phyloP scores from a whole-genome alignment of 1,140 invertebrate species.

The Condylostylus longicornis region DNA sequence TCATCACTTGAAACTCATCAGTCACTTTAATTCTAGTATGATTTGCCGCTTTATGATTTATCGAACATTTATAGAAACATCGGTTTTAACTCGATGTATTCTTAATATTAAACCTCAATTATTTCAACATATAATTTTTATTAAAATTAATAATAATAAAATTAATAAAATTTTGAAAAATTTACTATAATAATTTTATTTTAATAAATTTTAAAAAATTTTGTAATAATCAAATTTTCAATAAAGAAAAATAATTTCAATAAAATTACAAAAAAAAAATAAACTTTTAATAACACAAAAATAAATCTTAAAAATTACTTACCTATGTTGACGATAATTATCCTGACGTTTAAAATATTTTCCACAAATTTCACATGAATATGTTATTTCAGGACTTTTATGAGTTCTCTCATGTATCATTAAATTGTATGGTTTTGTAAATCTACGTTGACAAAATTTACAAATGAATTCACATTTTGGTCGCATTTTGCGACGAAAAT shows the following conservation, averaged over 20 bases:
- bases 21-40: too few relatives aligned
- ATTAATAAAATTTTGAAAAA: slow-evolving; percentile 16
- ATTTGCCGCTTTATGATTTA: too few relatives aligned
- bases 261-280: slow-evolving; percentile 3
- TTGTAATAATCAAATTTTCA: background rate
- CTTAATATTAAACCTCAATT: too few relatives aligned
- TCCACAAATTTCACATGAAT: slow-evolving; percentile 96
- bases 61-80: too few relatives aligned
- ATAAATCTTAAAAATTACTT: slow-evolving; percentile 21
- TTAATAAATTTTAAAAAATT: background rate
- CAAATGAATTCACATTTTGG: slow-evolving; percentile 97
- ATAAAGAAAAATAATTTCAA: slow-evolving; percentile 2
- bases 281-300: slow-evolving; percentile 5
- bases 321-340: slow-evolving; percentile 91
- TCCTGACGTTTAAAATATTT: slow-evolving; percentile 97
- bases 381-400: slow-evolving; percentile 91
- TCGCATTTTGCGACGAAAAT: slow-evolving; percentile 84
- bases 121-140: too few relatives aligned
- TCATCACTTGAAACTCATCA: too few relatives aligned
- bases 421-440: slow-evolving; percentile 98
- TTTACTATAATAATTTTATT: slow-evolving; percentile 9
- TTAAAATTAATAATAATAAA: slow-evolving; percentile 41
- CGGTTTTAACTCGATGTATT: too few relatives aligned
- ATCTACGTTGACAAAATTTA: slow-evolving; percentile 95
- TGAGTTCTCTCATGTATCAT: slow-evolving; percentile 98